Evolutionary conservation across 2,113 vertebrate species (phyloP).

Genomic region (Neogale vison): DNA sequence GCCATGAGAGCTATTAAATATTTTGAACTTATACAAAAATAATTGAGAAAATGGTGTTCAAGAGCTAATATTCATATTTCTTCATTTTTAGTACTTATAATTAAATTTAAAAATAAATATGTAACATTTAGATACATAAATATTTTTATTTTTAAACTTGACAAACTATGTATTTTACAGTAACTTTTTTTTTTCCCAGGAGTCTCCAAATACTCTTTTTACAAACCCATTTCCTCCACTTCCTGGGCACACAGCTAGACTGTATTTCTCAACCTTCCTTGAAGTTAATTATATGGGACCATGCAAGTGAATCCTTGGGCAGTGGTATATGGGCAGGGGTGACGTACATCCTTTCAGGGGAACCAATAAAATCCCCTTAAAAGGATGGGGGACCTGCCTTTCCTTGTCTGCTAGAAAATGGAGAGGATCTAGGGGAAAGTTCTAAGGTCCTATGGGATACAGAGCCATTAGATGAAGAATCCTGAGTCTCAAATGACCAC

Average conservation of each 20-base stretch:
- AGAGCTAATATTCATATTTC: not conserved
- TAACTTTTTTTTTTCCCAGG: not conserved
- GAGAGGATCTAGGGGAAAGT: not conserved
- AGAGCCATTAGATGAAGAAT: not conserved
- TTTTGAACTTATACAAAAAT: slow-evolving; percentile 36
- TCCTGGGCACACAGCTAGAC: not conserved
- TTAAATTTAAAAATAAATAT: not conserved
- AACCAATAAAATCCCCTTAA: not conserved
- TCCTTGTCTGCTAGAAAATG: not conserved
- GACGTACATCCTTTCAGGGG: not conserved
- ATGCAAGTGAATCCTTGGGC: not conserved
- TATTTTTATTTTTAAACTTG: slow-evolving; percentile 17
- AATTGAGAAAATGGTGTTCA: not conserved
- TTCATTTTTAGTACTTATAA: slow-evolving; percentile 20
- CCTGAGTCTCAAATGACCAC: not conserved
- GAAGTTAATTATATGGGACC: not conserved
- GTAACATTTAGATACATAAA: not conserved
- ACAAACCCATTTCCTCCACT: not conserved
- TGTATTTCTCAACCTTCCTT: slow-evolving; percentile 30
- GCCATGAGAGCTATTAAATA: not conserved
- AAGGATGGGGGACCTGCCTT: not conserved
- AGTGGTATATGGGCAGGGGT: not conserved
- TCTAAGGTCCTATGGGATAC: not conserved
- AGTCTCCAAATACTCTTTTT: not conserved
- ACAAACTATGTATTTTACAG: not conserved